phyloP scores from a whole-genome alignment of 2,888 invertebrate genomes.

The Tenthredo livida region DNA sequence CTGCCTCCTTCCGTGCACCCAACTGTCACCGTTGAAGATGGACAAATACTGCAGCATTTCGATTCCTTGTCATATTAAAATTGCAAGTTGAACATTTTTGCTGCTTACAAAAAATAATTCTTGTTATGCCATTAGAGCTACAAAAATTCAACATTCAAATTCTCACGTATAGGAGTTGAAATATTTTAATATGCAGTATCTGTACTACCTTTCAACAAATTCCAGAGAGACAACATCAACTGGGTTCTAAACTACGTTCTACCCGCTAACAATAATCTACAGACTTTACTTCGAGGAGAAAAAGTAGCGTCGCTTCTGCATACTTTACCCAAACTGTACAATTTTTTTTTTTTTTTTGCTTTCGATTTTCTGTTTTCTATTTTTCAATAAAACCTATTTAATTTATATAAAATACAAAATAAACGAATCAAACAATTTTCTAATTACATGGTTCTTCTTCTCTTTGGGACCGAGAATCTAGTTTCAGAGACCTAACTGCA shows the following conservation, averaged over 20 bases:
- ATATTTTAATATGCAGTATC: conserved; percentile 10
- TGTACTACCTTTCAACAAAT: conserved; percentile 24
- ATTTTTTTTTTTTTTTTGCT: neutral
- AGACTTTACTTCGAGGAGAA: conserved; percentile 42
- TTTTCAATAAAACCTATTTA: neutral
- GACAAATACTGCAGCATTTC: conserved; percentile 46
- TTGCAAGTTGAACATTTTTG: conserved; percentile 60
- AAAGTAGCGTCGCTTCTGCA: conserved; percentile 10
- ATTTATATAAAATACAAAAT: neutral
- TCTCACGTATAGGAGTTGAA: conserved; percentile 25
- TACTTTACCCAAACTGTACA: neutral
- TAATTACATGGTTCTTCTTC: conserved; percentile 15
- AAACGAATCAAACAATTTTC: neutral
- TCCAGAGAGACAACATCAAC: conserved; percentile 28
- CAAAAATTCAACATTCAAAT: conserved; percentile 49
- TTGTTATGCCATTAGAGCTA: conserved; percentile 56
- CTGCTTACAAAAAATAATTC: conserved; percentile 70
- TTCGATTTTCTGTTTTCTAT: neutral
- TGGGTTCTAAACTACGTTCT: conserved; percentile 6
- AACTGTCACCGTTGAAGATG: conserved; percentile 23
- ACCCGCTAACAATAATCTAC: conserved; percentile 30
- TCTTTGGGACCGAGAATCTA: neutral
- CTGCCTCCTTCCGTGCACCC: neutral
- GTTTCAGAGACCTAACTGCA: neutral
- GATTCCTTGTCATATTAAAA: conserved; percentile 42